phyloP scores from a whole-genome alignment of 23 tunicate genomes.

The Styela plicata region DNA sequence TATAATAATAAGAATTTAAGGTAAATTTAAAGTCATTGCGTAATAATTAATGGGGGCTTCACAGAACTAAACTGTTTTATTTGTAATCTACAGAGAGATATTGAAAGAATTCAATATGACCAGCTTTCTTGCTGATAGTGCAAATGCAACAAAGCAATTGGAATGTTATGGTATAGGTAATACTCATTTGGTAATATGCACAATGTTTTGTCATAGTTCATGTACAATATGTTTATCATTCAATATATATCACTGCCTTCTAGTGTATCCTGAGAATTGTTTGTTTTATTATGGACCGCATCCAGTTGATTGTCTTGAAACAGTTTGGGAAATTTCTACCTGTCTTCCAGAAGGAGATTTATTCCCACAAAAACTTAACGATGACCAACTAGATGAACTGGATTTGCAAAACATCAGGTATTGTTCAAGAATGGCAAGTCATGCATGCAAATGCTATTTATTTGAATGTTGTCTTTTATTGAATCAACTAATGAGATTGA shows the following conservation, averaged over 20 bases:
- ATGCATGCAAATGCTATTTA: too few relatives aligned
- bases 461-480: too few relatives aligned
- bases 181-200: background rate
- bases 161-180: slow-evolving; percentile 14
- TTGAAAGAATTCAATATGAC: slow-evolving; percentile 20
- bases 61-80: too few relatives aligned
- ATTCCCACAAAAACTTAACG: background rate
- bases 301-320: slow-evolving; percentile 8
- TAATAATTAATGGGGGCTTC: background rate
- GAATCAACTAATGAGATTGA: too few relatives aligned
- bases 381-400: too few relatives aligned
- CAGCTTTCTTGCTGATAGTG: slow-evolving; percentile 7
- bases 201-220: background rate
- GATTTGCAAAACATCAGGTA: too few relatives aligned
- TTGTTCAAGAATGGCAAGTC: too few relatives aligned
- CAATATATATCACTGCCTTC: too few relatives aligned
- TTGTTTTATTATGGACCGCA: slow-evolving; percentile 3
- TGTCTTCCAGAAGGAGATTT: slow-evolving; percentile 1
- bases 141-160: slow-evolving; percentile 2
- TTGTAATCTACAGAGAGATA: background rate
- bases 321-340: background rate
- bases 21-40: background rate
- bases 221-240: too few relatives aligned
- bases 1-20: slow-evolving; percentile 5
- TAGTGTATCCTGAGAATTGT: slow-evolving; percentile 28